phyloP scores from a whole-genome alignment of 1,140 invertebrate genomes.

The Batillaria attramentaria region DNA sequence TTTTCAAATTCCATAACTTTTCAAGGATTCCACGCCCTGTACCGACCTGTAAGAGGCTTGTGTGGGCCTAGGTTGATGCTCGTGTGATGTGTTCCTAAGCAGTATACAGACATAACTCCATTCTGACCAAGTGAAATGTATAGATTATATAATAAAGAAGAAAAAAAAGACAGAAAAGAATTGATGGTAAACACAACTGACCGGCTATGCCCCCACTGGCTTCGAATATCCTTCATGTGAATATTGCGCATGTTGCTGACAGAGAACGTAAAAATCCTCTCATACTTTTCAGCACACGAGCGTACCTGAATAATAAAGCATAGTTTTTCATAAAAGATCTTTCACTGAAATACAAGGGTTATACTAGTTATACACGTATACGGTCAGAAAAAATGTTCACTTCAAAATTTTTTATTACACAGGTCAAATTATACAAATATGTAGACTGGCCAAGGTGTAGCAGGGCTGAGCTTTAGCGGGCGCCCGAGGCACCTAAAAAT shows the following conservation, averaged over 20 bases:
- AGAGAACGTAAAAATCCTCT: conserved; percentile 90
- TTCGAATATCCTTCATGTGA: conserved; percentile 88
- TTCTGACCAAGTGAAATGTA: not conserved
- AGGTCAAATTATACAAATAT: too few species aligned
- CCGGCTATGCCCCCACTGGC: conserved; percentile 87
- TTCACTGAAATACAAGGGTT: too few species aligned
- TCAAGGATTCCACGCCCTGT: too few species aligned
- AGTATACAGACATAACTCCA: not conserved
- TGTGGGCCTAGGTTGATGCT: not conserved
- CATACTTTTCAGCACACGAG: conserved; percentile 85
- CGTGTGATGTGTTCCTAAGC: not conserved
- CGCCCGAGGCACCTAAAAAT: too few species aligned
- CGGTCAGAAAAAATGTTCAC: too few species aligned
- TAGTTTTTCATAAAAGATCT: not conserved
- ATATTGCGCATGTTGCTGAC: conserved; percentile 94
- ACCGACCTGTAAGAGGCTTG: not conserved
- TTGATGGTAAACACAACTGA: conserved; percentile 53
- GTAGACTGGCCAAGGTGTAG: too few species aligned
- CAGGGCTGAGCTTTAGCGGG: too few species aligned
- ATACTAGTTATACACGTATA: too few species aligned
- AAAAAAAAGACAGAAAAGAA: not conserved
- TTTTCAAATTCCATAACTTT: too few species aligned
- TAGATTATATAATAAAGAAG: not conserved
- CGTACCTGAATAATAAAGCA: conserved; percentile 75
- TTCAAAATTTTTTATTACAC: too few species aligned